phyloP scores from a whole-genome alignment of 2,113 vertebrate genomes.

The Oncorhynchus nerka region DNA sequence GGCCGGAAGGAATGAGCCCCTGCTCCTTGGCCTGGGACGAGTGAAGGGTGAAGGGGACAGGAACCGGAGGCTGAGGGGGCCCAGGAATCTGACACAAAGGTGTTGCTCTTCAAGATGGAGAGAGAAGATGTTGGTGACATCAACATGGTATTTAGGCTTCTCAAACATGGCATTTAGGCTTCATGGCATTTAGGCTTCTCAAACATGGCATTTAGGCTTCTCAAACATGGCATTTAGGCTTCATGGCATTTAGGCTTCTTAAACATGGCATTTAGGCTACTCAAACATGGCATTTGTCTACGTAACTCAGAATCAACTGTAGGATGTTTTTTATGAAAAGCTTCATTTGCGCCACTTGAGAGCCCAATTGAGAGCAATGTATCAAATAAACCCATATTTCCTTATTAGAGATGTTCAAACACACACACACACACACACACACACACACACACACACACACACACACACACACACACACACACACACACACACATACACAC shows the following conservation, averaged over 20 bases:
- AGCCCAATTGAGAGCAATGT: background rate
- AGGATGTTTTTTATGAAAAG: no score
- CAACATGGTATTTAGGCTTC: background rate
- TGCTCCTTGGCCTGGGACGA: no score
- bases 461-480: conserved; percentile 19
- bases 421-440: conserved; percentile 6
- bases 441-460: conserved; percentile 11
- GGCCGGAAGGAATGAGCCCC: background rate
- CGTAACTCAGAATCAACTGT: no score
- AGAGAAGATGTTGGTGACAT: background rate
- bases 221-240: background rate
- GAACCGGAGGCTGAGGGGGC: no score
- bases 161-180: background rate
- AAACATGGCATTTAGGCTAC: background rate
- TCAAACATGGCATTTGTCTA: no score
- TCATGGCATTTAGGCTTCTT: no score
- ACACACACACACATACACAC: conserved; percentile 6
- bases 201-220: background rate
- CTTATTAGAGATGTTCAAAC: background rate
- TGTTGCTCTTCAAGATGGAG: background rate
- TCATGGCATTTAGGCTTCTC: no score
- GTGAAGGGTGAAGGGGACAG: no score
- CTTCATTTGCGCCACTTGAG: no score
- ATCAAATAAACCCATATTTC: background rate
- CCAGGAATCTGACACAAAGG: no score